phyloP scores from a whole-genome alignment of 30 jellyfish, hydroid and myxozoan species.

The Phacellophora camtschatica region DNA sequence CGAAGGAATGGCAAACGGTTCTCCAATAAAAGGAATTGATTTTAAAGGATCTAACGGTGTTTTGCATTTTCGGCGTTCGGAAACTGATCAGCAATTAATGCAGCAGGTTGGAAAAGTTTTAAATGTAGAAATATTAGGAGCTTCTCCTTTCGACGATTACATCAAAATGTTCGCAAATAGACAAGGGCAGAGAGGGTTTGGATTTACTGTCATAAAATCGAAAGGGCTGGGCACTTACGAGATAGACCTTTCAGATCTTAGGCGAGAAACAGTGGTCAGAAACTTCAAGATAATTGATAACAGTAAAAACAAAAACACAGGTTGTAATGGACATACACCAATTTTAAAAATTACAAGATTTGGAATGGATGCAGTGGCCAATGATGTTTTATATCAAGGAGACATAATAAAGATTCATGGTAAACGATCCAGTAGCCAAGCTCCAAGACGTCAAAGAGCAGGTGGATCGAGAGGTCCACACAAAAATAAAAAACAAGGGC shows the following conservation, averaged over 20 bases:
- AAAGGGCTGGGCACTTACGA: slow-evolving; percentile 6
- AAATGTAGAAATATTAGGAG: not conserved
- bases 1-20: not conserved
- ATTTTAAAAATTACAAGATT: not conserved
- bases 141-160: slow-evolving; percentile 4
- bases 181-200: not conserved
- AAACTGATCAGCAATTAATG: not conserved
- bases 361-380: slow-evolving; percentile 4
- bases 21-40: not conserved
- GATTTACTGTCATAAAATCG: not conserved
- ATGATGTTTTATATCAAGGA: not conserved
- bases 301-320: not conserved
- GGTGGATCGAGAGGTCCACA: not conserved
- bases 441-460: not conserved
- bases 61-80: not conserved
- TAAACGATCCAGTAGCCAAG: not conserved
- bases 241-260: not conserved
- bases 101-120: not conserved
- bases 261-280: not conserved
- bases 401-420: not conserved
- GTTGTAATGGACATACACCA: not conserved
- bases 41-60: not conserved
- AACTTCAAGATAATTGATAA: not conserved
- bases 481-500: not conserved
- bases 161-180: not conserved